A percentile compares a stretch with the other conserved stretches of the same genome.
These are phyloP conservation scores for Ursus arctos DNA, from an alignment of 2,113 vertebrate genomes.

Conservation along the genomic window DNA sequence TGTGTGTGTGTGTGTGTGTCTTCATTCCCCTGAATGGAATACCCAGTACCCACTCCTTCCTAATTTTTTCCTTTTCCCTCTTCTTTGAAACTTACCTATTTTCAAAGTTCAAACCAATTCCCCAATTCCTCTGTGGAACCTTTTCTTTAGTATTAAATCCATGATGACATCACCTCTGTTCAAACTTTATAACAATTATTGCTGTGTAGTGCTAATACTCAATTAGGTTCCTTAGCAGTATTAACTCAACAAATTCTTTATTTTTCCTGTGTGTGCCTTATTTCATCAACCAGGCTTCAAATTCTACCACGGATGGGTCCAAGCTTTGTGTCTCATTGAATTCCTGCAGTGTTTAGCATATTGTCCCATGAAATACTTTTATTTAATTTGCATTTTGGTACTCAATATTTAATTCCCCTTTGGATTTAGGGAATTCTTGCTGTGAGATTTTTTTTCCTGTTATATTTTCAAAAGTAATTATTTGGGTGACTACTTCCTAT, in stretches of 20 bases:
- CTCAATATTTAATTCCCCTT: not conserved
- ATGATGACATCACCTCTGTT: not conserved
- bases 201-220: not conserved
- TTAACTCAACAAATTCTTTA: not conserved
- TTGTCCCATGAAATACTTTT: not conserved
- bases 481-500: not conserved
- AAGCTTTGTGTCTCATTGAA: not conserved
- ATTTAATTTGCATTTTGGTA: slow-evolving; percentile 17
- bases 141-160: not conserved
- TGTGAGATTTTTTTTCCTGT: not conserved
- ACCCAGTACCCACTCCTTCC: not conserved
- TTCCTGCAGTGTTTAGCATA: not conserved
- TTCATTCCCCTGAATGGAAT: not conserved
- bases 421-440: not conserved
- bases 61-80: not conserved
- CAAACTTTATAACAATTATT: not conserved
- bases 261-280: not conserved
- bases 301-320: not conserved
- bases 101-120: not conserved
- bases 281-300: not conserved
- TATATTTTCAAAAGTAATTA: not conserved
- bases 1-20: not conserved
- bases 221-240: not conserved
- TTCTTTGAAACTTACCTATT: not conserved
- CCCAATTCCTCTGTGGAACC: accelerated